Evolutionary conservation across 2,113 vertebrate species (phyloP), one percentile per base, ranked within the genome.

Genomic region (Pipra filicauda): DNA sequence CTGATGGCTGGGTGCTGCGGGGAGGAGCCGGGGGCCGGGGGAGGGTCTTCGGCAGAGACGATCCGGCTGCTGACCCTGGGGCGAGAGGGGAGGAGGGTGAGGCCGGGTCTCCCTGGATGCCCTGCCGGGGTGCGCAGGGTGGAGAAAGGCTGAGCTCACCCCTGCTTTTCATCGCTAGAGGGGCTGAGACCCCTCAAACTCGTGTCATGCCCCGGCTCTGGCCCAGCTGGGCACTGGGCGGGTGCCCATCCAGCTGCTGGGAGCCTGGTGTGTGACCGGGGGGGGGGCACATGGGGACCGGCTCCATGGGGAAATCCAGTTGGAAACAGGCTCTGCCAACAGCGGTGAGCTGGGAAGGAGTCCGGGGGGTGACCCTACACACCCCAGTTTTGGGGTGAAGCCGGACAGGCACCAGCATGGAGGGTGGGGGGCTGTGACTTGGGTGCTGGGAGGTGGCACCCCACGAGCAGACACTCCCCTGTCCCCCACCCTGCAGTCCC

Each of bases 1-100:
- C 95, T 99, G 97, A 99, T 74, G 77, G 97, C 93, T 35, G 98
- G 97, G 66, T 97, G 97, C 37, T 97, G 92, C 4, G 98, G 97
- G 28, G 98, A 95, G 46, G 75, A 8, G 35, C 84, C 26, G 20
- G 95, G 96, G 49, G 97, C 89, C 3, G 96, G 54, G 6, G 97
- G 57, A 0, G 97, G 92, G 54, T 97, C 96, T 96, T 98, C 89
- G 31, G 97, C 21, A 88, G 97, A 83, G 94, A 96, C 51, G 85
- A 97, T 83, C 15, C 84, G 85, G 93, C 66, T 91, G 89, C 97
- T 94, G 93, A 97, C 96, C 76, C 98, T 99, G 92, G 28, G 35
- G 44, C 23, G 6, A 46, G 35, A 91, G 43, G 64, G 57, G n/a
- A 33, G 12, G 9, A n/a, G 28, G 58, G 2, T 39, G 39, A 61